Evolutionary conservation across 2,888 invertebrate species (phyloP).

Genomic region (Cheilosia soror): DNA sequence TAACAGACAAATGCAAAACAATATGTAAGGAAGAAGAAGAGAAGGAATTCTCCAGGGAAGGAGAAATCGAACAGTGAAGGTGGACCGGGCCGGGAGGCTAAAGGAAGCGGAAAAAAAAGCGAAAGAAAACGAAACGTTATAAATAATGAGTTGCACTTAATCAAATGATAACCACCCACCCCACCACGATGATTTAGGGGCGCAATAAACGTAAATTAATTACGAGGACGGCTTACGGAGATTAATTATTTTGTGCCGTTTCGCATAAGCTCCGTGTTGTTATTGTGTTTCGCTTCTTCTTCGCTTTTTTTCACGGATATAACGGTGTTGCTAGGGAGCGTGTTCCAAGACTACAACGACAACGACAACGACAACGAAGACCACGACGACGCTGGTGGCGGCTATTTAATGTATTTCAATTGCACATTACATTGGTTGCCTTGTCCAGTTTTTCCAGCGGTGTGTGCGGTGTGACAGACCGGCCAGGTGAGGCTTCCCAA

Average conservation of each 20-base stretch:
- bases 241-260: slow-evolving; percentile 77
- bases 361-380: slow-evolving; percentile 23
- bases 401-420: slow-evolving; percentile 75
- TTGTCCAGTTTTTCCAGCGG: slow-evolving; percentile 24
- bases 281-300: slow-evolving; percentile 44
- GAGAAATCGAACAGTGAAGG: slow-evolving; percentile 60
- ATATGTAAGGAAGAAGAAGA: slow-evolving; percentile 17
- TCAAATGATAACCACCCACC: slow-evolving; percentile 78
- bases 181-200: slow-evolving; percentile 77
- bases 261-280: slow-evolving; percentile 72
- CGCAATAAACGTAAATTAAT: slow-evolving; percentile 78
- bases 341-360: slow-evolving; percentile 48
- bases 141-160: slow-evolving; percentile 77
- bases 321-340: slow-evolving; percentile 17
- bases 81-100: slow-evolving; percentile 39
- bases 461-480: slow-evolving; percentile 46
- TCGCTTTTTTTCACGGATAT: slow-evolving; percentile 24
- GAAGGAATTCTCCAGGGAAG: slow-evolving; percentile 45
- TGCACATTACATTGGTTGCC: slow-evolving; percentile 63
- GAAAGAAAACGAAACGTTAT: slow-evolving; percentile 74
- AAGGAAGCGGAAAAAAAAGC: slow-evolving; percentile 5
- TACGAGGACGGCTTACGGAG: slow-evolving; percentile 77
- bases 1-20: slow-evolving; percentile 16
- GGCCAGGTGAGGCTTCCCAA: slow-evolving; percentile 54
- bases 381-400: slow-evolving; percentile 38